A percentile compares a stretch with the other conserved stretches of the same genome.
Conservation (phyloP, 2,888 invertebrate species). For the Amaurobius ferox region DNA sequence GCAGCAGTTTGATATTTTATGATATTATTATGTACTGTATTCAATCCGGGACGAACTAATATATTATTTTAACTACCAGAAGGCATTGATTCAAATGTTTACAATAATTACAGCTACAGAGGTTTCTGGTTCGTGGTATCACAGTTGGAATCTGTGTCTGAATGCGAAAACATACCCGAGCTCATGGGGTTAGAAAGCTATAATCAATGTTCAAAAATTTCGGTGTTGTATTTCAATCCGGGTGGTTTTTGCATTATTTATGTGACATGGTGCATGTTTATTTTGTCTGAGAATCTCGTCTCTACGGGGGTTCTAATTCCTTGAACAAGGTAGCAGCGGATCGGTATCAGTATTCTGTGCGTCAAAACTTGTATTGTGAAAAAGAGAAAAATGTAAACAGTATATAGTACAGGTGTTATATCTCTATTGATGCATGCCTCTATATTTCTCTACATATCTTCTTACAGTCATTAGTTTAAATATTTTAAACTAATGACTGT, state of each 20-base stretch:
- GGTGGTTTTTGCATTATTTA: constrained; percentile 1
- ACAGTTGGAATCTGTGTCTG: not conserved
- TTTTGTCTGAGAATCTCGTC: not conserved
- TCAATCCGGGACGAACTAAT: no score
- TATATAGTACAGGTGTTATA: no score
- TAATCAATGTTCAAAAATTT: not conserved
- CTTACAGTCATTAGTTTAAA: no score
- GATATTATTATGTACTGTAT: no score
- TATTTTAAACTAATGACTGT: no score
- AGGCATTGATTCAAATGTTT: no score
- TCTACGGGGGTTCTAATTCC: not conserved
- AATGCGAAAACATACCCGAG: not conserved
- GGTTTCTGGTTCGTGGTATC: not conserved
- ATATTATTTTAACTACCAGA: no score
- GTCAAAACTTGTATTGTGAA: not conserved
- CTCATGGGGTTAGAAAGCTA: not conserved
- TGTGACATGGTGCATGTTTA: not conserved
- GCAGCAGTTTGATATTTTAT: no score
- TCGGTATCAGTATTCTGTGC: not conserved
- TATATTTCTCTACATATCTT: no score
- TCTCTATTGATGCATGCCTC: no score
- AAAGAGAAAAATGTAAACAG: not conserved
- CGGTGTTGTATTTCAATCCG: not conserved
- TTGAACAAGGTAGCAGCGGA: not conserved
- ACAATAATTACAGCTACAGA: no score